Base-by-base conservation (phyloP, 2,113 vertebrate species). In the Dipodomys ordii region DNA sequence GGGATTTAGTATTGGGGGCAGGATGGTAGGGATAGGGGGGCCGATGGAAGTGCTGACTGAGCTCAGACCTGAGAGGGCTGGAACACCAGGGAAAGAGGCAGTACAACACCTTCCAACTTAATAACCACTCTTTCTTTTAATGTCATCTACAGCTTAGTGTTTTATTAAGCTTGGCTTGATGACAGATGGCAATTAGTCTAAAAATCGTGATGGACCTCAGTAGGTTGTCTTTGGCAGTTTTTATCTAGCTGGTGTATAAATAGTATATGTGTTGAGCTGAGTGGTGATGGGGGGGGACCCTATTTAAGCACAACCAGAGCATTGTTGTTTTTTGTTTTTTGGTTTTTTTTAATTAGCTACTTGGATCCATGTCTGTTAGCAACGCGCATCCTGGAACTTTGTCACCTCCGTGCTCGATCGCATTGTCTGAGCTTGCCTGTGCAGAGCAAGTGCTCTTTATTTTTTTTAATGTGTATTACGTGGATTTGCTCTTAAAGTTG, bases 361-460 rank as follows among this genome's bases (percentile, higher is more conserved):
- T 78, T 0, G 0, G 28, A 72, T 67, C 97, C 92, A 83, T 80
- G 68, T 92, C 91, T 93, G 91, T 97, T 90, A 82, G 71, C 67
- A 65, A 35, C 30, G 62, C 84, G 95, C 88, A 83, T 95, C 91
- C 90, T 95, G 93, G 91, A 60, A 57, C 81, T 64, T 91, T 94
- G 93, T 96, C 94, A 83, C 79, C 15, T 91, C 95, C 49, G 53
- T 16, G 53, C 53, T 3, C 67, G 88, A 18, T 85, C 28, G 83
- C 2, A 7, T 19, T 98, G 90, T 85, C 96, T 89, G 93, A 94
- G 53, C 97, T 96, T 97, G 96, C 92, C 95, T 94, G 53, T 65
- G 64, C 35, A 20, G 46, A 77, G 82, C 97, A 98, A 97, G 96
- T 94, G 91, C 93, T 96, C 88, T 95, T 88, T 81, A 1, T 92